Base-by-base conservation (phyloP, 2,797 vertebrate genomes). In the Furcifer pardalis region DNA sequence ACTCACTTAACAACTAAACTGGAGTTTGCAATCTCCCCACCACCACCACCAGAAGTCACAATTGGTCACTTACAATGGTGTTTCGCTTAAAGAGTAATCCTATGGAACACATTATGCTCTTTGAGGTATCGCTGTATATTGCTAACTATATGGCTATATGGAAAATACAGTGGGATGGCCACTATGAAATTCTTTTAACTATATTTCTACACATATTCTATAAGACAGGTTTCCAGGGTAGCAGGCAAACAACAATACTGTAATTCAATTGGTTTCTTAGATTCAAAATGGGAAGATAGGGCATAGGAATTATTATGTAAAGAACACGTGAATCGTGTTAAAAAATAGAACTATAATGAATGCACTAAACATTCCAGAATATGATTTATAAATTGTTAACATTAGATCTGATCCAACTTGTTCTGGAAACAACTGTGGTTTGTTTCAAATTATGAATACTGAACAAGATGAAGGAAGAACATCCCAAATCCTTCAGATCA, bases 371-470 rank as follows among this genome's bases (percentile, higher is more conserved):
- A 5, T 56, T 25, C n/a, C 56, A 77, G 60, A 87, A 37, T 52
- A 83, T 74, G 68, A 82, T 83, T 88, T 89, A 86, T 1, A 73
- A 63, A 89, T 75, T 25, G 75, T 82, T 60, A 91, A 87, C 59
- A 63, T 71, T 42, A 66, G 49, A 23, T 76, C 15, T 44, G 73
- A 32, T 56, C 63, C 83, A 68, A 73, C 60, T 32, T 27, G 10
- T 10, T 13, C 0, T 19, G 13, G 30, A 63, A 88, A 83, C 7
- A 82, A 73, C 86, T 62, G 74, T 85, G 19, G 8, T 82, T 40
- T 76, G 8, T 40, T 86, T 69, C 27, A 76, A n/a, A 69, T 25
- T 21, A 42, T 44, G 15, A 77, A 27, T 17, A 27, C 66, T 72
- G 12, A 2, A 30, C 19, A 17, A 49, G 72, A 25, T 40, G 78